Conservation (phyloP, 1,140 invertebrate species). For the Brachionus paranguensis region DNA sequence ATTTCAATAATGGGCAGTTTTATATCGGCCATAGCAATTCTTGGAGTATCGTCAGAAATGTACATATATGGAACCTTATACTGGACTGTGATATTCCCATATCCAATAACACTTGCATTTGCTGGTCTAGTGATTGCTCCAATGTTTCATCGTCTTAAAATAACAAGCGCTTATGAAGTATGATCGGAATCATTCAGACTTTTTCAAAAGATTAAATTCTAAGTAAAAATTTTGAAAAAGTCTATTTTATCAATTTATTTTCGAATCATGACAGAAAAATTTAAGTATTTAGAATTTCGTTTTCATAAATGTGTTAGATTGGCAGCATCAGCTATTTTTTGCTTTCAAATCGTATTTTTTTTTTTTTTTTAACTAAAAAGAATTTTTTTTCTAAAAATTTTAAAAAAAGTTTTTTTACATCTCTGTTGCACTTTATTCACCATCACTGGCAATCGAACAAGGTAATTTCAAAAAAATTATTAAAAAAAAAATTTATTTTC, state of each 20-base stretch:
- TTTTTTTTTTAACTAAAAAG: background rate
- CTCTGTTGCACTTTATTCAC: constrained; percentile 84
- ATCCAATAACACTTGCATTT: constrained; percentile 20
- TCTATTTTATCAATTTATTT: background rate
- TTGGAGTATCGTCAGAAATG: constrained; percentile 52
- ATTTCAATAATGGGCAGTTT: constrained; percentile 53
- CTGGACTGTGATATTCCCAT: constrained; percentile 43
- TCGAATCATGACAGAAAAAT: background rate
- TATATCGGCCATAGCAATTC: constrained; percentile 55
- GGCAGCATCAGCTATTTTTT: constrained; percentile 22
- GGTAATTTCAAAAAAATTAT: no score
- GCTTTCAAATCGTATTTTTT: constrained; percentile 20
- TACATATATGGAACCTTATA: constrained; percentile 48
- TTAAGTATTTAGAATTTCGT: constrained; percentile 58
- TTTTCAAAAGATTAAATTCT: background rate
- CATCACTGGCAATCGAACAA: constrained; percentile 80
- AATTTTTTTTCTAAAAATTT: background rate
- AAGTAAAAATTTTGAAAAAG: background rate
- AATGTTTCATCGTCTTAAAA: constrained; percentile 49
- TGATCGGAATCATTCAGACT: background rate
- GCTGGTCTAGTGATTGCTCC: constrained; percentile 49
- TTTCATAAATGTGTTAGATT: constrained; percentile 8
- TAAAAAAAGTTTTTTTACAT: constrained; percentile 67
- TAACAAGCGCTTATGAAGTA: constrained; percentile 50
- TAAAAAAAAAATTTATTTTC: background rate